These are phyloP conservation scores for Catagonus wagneri DNA, from an alignment of 2,113 vertebrate species.

Conservation along the genomic window DNA sequence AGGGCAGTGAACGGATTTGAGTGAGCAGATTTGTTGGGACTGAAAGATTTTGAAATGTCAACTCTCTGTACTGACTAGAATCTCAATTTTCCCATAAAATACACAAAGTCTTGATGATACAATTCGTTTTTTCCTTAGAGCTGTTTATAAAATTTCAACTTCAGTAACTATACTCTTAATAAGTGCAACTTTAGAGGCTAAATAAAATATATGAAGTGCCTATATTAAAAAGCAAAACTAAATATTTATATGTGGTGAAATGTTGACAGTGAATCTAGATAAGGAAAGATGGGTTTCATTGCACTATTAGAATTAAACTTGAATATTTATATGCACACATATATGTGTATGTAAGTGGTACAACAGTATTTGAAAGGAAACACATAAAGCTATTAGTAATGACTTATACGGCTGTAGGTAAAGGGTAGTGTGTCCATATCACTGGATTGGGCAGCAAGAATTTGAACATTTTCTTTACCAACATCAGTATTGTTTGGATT, in stretches of 20 bases:
- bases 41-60: constrained; percentile 51
- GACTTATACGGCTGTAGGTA: not conserved
- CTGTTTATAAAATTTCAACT: constrained; percentile 14
- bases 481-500: not conserved
- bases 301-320: not conserved
- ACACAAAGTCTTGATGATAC: constrained; percentile 1
- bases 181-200: not conserved
- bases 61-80: not conserved
- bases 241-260: constrained; percentile 42
- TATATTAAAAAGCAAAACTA: constrained; percentile 28
- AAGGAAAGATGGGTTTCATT: constrained; percentile 3
- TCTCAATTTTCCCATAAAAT: constrained; percentile 50
- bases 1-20: not conserved
- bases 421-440: not conserved
- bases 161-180: constrained; percentile 9
- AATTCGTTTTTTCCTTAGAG: constrained; percentile 12
- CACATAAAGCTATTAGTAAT: not conserved
- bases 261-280: not conserved
- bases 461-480: not conserved
- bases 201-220: not conserved
- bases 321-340: not conserved
- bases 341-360: not conserved
- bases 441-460: not conserved
- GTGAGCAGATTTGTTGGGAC: not conserved
- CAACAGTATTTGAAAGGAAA: not conserved